A percentile compares a stretch with the other conserved stretches of the same genome.
phyloP scores from a whole-genome alignment of 2,888 invertebrate species.

The Cremastinae sp. region DNA sequence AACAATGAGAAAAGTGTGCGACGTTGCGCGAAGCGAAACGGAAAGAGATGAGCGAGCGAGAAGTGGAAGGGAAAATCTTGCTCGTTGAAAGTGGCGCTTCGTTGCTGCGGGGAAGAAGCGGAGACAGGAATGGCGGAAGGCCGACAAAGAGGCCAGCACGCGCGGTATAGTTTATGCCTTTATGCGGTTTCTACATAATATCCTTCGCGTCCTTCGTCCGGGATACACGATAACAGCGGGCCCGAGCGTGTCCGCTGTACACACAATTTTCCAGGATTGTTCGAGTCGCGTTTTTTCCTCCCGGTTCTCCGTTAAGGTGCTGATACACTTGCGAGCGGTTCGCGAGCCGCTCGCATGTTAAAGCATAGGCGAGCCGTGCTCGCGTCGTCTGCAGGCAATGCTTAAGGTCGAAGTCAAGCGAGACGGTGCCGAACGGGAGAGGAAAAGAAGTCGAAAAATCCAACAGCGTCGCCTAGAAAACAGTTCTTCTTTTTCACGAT shows the following conservation, averaged over 20 bases:
- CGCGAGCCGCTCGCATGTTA: too few relatives aligned
- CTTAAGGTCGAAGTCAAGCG: too few relatives aligned
- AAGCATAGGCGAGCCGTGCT: too few relatives aligned
- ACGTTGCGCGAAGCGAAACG: constrained; percentile 53
- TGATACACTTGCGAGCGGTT: too few relatives aligned
- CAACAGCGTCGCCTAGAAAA: too few relatives aligned
- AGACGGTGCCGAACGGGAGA: too few relatives aligned
- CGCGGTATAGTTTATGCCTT: constrained; percentile 17
- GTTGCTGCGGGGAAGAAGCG: constrained; percentile 17
- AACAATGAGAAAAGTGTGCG: constrained; percentile 48
- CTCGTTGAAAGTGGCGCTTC: constrained; percentile 28
- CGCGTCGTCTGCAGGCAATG: too few relatives aligned
- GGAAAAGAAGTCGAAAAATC: constrained; percentile 23
- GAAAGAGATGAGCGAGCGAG: constrained; percentile 11
- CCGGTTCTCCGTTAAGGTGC: neutral
- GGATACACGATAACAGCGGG: constrained; percentile 8
- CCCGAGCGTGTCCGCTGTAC: constrained; percentile 16
- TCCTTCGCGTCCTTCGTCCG: constrained; percentile 1
- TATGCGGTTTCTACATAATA: constrained; percentile 15
- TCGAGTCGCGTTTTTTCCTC: too few relatives aligned
- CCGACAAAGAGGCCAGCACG: neutral
- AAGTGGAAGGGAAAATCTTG: constrained; percentile 6
- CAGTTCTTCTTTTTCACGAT: too few relatives aligned
- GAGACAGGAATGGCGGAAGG: constrained; percentile 8
- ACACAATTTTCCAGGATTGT: neutral